Evolutionary conservation across 2,888 invertebrate species (phyloP).

Genomic region (Spilarctia lutea): DNA sequence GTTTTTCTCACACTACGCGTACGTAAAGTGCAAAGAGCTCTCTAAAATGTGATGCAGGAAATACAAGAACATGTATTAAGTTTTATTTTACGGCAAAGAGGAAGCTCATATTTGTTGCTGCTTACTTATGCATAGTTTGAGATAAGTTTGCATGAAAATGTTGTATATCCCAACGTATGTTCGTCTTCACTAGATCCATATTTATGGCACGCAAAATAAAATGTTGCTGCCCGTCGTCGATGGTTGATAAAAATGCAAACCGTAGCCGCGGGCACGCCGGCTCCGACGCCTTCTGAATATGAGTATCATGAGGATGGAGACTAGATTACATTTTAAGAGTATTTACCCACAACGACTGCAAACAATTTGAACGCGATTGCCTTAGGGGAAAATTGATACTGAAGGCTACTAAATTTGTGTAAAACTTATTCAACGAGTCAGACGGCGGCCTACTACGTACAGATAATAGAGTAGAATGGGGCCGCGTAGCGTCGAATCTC

Average conservation of each 20-base stretch:
- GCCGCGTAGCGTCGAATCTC: slow-evolving; percentile 63
- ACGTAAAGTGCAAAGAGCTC: slow-evolving; percentile 49
- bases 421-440: slow-evolving; percentile 52
- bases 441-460: slow-evolving; percentile 48
- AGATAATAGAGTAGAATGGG: slow-evolving; percentile 48
- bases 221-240: slow-evolving; percentile 79
- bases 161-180: slow-evolving; percentile 74
- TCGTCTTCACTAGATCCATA: slow-evolving; percentile 78
- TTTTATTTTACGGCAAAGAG: slow-evolving; percentile 66
- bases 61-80: slow-evolving; percentile 56
- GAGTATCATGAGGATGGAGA: slow-evolving; percentile 65
- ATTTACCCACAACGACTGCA: slow-evolving; percentile 55
- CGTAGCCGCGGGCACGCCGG: slow-evolving; percentile 73
- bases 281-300: slow-evolving; percentile 74
- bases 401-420: slow-evolving; percentile 48
- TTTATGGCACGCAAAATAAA: slow-evolving; percentile 85
- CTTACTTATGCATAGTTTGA: slow-evolving; percentile 83
- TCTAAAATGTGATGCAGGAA: slow-evolving; percentile 43
- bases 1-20: slow-evolving; percentile 37
- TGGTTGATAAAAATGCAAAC: slow-evolving; percentile 85
- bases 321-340: slow-evolving; percentile 69
- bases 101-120: slow-evolving; percentile 68
- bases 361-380: slow-evolving; percentile 56
- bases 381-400: slow-evolving; percentile 37
- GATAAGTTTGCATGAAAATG: slow-evolving; percentile 83